Percentiles rank a stretch among this genome's conserved stretches.
phyloP scores from a whole-genome alignment of 2,797 vertebrate species.

The Acrocephalus scirpaceus region DNA sequence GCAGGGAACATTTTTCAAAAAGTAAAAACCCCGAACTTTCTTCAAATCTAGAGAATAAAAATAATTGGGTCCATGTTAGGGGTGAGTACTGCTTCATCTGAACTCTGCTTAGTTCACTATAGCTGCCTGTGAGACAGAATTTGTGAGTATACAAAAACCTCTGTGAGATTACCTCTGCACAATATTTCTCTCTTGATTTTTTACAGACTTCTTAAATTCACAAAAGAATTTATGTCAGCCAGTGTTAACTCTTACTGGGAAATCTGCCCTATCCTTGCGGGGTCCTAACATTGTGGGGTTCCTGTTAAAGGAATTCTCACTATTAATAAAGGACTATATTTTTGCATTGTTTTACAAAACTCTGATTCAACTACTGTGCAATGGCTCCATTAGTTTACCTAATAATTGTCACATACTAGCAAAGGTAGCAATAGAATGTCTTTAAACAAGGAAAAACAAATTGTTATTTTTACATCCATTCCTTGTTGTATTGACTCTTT shows the following conservation, averaged over 20 bases:
- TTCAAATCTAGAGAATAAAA: not conserved
- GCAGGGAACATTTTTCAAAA: not conserved
- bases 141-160: not conserved
- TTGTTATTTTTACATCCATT: not conserved
- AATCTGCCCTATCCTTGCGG: not conserved
- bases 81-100: not conserved
- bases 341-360: not conserved
- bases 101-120: not conserved
- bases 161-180: not conserved
- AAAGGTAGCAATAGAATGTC: not conserved
- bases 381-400: not conserved
- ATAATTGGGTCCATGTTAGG: not conserved
- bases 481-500: not conserved
- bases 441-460: not conserved
- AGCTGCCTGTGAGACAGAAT: not conserved
- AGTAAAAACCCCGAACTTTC: not conserved
- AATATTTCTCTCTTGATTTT: not conserved
- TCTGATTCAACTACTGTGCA: not conserved
- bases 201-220: not conserved
- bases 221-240: not conserved
- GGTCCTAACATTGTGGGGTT: not conserved
- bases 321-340: not conserved
- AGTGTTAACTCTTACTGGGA: not conserved
- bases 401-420: not conserved
- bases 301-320: not conserved